Conservation (phyloP, 2,888 invertebrate genomes). For the Hydrotaea cyrtoneurina region DNA sequence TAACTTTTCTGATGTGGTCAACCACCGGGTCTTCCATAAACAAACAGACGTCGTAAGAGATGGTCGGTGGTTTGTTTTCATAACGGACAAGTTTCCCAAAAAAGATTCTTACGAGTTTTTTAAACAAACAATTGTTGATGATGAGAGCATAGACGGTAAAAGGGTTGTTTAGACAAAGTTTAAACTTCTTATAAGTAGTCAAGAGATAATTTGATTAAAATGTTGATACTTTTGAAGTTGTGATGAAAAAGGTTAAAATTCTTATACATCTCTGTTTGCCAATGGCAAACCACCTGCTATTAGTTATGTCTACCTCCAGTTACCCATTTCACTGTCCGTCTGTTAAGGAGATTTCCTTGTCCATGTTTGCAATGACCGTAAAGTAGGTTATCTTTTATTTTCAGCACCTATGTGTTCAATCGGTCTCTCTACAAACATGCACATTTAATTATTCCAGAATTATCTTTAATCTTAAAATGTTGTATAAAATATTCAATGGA, state of each 20-base stretch:
- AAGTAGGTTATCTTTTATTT: not conserved
- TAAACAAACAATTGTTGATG: not conserved
- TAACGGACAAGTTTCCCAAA: not conserved
- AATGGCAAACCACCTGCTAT: not conserved
- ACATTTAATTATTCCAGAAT: no score
- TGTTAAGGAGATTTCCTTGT: not conserved
- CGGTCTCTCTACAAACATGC: no score
- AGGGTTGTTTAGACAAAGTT: not conserved
- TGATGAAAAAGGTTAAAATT: not conserved
- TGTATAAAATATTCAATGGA: no score
- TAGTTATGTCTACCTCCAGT: no score
- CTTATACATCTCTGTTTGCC: not conserved
- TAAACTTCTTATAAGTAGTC: not conserved
- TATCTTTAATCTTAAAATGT: no score
- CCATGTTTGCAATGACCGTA: not conserved
- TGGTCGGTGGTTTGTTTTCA: not conserved
- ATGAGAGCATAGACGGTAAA: not conserved
- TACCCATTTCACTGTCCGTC: no score
- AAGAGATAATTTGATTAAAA: not conserved
- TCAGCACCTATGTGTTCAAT: not conserved
- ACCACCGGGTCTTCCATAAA: conserved; percentile 7
- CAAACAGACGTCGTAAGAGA: not conserved
- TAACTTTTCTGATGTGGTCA: conserved; percentile 43
- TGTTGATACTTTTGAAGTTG: not conserved
- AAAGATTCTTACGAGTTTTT: not conserved